phyloP scores from a whole-genome alignment of 2,797 vertebrate species.

The Gambusia yucatana region DNA sequence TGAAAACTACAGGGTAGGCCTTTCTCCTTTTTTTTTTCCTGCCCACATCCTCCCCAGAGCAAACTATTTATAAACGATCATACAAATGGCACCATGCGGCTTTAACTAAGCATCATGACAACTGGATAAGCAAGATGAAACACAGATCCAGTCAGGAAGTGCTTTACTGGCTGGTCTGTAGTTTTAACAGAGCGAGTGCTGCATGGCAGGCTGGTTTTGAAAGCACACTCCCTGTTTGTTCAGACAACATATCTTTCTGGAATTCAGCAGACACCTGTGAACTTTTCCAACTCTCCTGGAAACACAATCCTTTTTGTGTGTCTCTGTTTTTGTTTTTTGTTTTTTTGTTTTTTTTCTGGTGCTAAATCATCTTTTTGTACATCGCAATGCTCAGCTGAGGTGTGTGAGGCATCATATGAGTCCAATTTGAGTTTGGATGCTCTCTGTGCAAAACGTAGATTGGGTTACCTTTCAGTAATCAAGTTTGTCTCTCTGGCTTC shows the following conservation, averaged over 20 bases:
- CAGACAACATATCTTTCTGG: constrained; percentile 32
- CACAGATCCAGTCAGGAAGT: constrained; percentile 1
- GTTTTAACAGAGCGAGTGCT: constrained; percentile 14
- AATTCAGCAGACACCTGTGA: constrained; percentile 68
- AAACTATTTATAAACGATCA: not conserved
- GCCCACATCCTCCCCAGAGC: not conserved
- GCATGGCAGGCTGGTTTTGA: constrained; percentile 1
- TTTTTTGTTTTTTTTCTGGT: not conserved
- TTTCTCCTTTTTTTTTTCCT: not conserved
- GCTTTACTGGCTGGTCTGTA: not conserved
- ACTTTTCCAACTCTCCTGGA: constrained; percentile 16
- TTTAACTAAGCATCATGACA: not conserved
- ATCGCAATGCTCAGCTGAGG: constrained; percentile 2
- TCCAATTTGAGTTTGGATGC: constrained; percentile 39
- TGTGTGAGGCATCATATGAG: constrained; percentile 42
- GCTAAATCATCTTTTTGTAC: constrained; percentile 30
- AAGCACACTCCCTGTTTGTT: constrained; percentile 16
- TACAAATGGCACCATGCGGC: not conserved
- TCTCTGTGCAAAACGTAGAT: constrained; percentile 19
- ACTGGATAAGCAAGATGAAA: not conserved
- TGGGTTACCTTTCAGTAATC: constrained; percentile 20
- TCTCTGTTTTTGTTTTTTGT: constrained; percentile 23
- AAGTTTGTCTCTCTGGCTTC: constrained; percentile 20
- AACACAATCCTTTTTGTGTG: constrained; percentile 9
- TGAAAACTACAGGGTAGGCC: constrained; percentile 78